Conservation (phyloP, 64 coral and sea anemone genomes). For the Pocillopora damicornis region DNA sequence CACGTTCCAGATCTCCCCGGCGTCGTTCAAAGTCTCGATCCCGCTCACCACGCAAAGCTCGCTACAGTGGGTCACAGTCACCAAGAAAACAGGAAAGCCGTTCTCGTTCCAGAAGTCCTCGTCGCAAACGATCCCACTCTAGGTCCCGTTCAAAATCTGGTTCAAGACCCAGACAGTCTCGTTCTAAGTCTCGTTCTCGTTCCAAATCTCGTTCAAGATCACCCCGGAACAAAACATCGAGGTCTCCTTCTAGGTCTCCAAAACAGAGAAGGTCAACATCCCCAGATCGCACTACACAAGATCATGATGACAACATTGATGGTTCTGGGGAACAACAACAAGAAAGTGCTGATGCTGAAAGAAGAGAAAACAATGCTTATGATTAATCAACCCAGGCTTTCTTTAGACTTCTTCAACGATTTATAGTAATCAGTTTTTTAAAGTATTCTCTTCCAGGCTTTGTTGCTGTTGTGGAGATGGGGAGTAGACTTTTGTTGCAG, state of each 20-base stretch:
- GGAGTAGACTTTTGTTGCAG: slow-evolving; percentile 35
- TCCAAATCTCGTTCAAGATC: slow-evolving; percentile 61
- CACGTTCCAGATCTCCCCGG: slow-evolving; percentile 27
- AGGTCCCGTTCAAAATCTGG: slow-evolving; percentile 58
- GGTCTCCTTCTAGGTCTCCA: slow-evolving; percentile 72
- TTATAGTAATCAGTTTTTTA: slow-evolving; percentile 36
- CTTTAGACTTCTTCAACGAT: slow-evolving; percentile 13
- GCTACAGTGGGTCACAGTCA: slow-evolving; percentile 4
- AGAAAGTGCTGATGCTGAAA: neutral
- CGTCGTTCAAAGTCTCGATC: slow-evolving; percentile 37
- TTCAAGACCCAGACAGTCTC: slow-evolving; percentile 58
- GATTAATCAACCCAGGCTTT: slow-evolving; percentile 15
- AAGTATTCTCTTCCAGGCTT: slow-evolving; percentile 58
- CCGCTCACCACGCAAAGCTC: slow-evolving; percentile 28
- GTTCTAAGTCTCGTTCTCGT: slow-evolving; percentile 59
- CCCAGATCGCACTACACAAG: slow-evolving; percentile 24
- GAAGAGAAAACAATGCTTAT: slow-evolving; percentile 8
- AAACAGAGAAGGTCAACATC: slow-evolving; percentile 37
- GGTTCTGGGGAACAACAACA: slow-evolving; percentile 1
- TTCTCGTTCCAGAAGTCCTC: slow-evolving; percentile 40
- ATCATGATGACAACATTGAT: slow-evolving; percentile 18
- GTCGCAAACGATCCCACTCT: slow-evolving; percentile 24
- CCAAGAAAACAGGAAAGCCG: slow-evolving; percentile 42
- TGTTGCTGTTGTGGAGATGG: slow-evolving; percentile 36
- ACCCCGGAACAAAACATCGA: slow-evolving; percentile 54